Conservation (phyloP, 1,140 invertebrate species). For the Brachionus rotundiformis region DNA sequence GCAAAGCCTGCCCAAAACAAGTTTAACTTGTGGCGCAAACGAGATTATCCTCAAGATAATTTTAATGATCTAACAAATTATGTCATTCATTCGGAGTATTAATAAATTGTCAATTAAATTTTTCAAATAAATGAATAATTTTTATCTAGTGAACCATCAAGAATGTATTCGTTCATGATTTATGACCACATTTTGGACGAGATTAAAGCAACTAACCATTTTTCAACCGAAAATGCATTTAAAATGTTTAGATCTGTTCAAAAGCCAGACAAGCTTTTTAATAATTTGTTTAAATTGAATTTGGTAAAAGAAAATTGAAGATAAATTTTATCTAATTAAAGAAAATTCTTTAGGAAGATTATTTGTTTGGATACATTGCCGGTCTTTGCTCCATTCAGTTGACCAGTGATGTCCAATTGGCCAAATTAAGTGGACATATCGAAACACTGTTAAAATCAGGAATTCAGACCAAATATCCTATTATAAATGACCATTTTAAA, state of each 20-base stretch:
- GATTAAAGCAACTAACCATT: slow-evolving; percentile 20
- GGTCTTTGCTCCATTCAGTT: background rate
- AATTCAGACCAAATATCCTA: slow-evolving; percentile 7
- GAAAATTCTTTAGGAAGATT: slow-evolving; percentile 9
- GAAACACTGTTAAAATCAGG: background rate
- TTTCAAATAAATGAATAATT: background rate
- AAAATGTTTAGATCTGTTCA: slow-evolving; percentile 4
- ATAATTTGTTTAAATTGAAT: background rate
- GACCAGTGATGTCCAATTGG: slow-evolving; percentile 23
- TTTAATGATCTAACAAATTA: slow-evolving; percentile 28
- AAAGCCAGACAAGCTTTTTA: background rate
- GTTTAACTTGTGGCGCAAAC: background rate
- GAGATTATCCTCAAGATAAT: slow-evolving; percentile 31
- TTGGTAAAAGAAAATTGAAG: background rate
- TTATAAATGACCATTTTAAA: slow-evolving; percentile 15
- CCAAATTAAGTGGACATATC: background rate
- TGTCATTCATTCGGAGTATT: slow-evolving; percentile 39
- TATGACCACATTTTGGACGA: slow-evolving; percentile 40
- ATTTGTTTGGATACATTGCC: slow-evolving; percentile 2
- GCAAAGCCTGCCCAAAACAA: background rate
- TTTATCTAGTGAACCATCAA: background rate
- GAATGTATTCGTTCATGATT: slow-evolving; percentile 40
- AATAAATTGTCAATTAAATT: background rate
- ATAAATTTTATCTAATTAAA: background rate
- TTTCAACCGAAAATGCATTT: slow-evolving; percentile 51